Base-by-base conservation (phyloP, 1,140 invertebrate genomes). In the Latrodectus geometricus region DNA sequence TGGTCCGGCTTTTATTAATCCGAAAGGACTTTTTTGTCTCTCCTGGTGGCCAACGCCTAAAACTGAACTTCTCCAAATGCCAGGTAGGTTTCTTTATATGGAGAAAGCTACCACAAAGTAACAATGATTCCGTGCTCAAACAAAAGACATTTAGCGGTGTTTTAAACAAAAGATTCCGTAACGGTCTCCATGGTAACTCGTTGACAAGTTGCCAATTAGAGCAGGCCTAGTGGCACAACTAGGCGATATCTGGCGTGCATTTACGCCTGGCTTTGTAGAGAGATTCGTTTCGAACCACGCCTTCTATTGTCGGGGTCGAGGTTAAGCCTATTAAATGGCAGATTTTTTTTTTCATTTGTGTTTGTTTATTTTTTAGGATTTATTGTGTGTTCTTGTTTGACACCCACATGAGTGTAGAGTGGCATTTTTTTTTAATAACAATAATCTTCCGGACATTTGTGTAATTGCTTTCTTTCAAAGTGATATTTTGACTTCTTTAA, bases 191-290 rank as follows among this genome's bases (percentile, higher is more conserved):
- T 70, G 79, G 68, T n/a, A 35, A 81, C 79, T 17, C 48, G 69
- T 81, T 81, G 79, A 81, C 79, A 81, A 81, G 79, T 81, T 81
- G 79, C 79, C 79, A 81, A 81, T 81, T 81, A 81, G 79, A 81
- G 79, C 79, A 61, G 77, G 56, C 23, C 66, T 79, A 21, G 74
- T 76, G 74, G 74, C 74, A 76, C 52, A 54, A 50, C 35, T 35
- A 76, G 77, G 77, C 15, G 66, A 81, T 81, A 81, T 81, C 79
- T 81, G 79, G 70, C 79, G 54, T 66, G 70, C 70, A 81, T 72
- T 81, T 81, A 70, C 79, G 79, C 79, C 79, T 72, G 79, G 66
- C 66, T 54, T 78, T 78, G 76, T 72, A 49, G 66, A 48, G 49
- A 50, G 68, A 14, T 15, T 23, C 17, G 20, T 61, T 61, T 17